Base-by-base conservation (phyloP, 2,113 vertebrate genomes). In the Phylloscopus whistleri region DNA sequence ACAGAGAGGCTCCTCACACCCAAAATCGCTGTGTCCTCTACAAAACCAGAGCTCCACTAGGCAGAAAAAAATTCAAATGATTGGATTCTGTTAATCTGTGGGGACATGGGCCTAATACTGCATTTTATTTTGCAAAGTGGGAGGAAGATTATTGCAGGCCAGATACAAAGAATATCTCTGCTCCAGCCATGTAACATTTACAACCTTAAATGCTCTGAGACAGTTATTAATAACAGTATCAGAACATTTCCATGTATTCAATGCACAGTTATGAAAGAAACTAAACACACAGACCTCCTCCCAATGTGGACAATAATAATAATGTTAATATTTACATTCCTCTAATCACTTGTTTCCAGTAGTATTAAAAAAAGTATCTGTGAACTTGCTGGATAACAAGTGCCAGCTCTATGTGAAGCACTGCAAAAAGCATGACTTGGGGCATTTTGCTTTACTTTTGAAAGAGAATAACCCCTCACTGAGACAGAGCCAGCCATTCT, bases 111-210 rank as follows among this genome's bases (percentile, higher is more conserved):
- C 81, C 93, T 91, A 96, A 96, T 96, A 76, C 56, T 94, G 76
- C 84, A 90, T 93, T 97, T 95, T 96, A 96, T 85, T 95, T 96
- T 90, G 68, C 84, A 94, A 96, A 95, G 85, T 92, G 76, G 84
- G 79, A 93, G 77, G 69, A 95, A 76, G 63, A 93, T 95, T 94
- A 91, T 95, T 95, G 78, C 75, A 41, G 83, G 73, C 56, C 91
- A 96, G 91, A 53, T 52, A 93, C 41, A 93, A 94, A 83, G 89
- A 91, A 85, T 67, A 73, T 46, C 88, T 94, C 78, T 94, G 73
- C 51, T 86, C 68, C 91, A 93, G 84, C 62, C 18, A 2, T 62
- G 10, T 33, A 94, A 51, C 43, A 78, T 81, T 70, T 90, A 84
- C 64, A 81, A 87, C 27, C 43, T 84, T 79, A 77, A 95, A 92